These are phyloP conservation scores for Choloepus didactylus DNA, from an alignment of 2,797 vertebrate genomes.

Conservation along the genomic window DNA sequence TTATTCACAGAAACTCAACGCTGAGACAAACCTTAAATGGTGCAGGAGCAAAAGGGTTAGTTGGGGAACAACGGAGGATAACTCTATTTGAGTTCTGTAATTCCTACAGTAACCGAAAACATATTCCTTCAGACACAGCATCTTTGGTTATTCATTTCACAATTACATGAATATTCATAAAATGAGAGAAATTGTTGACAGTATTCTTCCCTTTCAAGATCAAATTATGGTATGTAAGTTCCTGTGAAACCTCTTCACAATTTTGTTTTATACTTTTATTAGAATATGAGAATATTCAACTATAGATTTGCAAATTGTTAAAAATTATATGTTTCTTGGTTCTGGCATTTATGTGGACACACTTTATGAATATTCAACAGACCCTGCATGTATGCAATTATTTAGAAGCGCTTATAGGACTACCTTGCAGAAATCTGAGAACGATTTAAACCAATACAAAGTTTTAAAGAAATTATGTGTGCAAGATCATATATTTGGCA, in stretches of 20 bases:
- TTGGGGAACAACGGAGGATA: conserved; percentile 95
- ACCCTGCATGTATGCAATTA: neutral
- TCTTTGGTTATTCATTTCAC: conserved; percentile 61
- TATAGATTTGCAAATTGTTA: neutral
- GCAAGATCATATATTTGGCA: conserved; percentile 29
- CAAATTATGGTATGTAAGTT: conserved; percentile 38
- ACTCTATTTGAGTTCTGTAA: conserved; percentile 95
- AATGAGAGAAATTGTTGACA: conserved; percentile 55
- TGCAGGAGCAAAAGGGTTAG: conserved; percentile 98
- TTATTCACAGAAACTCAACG: conserved; percentile 77
- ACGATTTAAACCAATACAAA: conserved; percentile 44
- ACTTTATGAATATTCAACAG: conserved; percentile 72
- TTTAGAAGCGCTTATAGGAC: conserved; percentile 26
- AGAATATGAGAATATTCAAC: conserved; percentile 38
- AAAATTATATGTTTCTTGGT: conserved; percentile 19
- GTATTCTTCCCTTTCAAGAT: conserved; percentile 67
- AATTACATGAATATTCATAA: conserved; percentile 75
- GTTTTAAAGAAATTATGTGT: conserved; percentile 47
- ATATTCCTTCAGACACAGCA: conserved; percentile 84
- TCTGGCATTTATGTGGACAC: neutral
- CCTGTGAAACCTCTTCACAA: conserved; percentile 38
- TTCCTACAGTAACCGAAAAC: conserved; percentile 96
- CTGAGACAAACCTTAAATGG: conserved; percentile 98
- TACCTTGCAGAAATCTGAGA: conserved; percentile 35
- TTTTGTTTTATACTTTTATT: conserved; percentile 56